Evolutionary conservation across 1,140 invertebrate species (phyloP), one percentile per base, ranked within the genome.

Genomic region (Dreissena polymorpha): DNA sequence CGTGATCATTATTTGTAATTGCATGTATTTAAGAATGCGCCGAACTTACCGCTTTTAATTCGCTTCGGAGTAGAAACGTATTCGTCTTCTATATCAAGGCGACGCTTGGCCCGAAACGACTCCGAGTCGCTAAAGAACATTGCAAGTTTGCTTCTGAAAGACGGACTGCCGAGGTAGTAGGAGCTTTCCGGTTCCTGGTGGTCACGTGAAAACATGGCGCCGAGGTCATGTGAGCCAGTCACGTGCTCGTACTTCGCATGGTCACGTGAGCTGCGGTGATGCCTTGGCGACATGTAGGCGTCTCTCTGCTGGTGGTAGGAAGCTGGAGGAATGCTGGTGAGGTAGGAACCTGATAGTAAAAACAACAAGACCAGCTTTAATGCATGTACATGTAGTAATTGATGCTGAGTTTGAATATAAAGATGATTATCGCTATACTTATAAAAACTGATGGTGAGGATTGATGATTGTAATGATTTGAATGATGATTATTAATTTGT

Each of bases 41-140:
- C 39, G 39, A 50, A 70, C 57, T 64, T 80, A 80, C 78, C 78
- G 25, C 0, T 63, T 72, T 80, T 70, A 25, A 80, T 64, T 49
- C 78, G 51, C 57, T 80, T 80, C 18, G 78, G 78, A n/a, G 78
- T 71, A 3, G 78, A 72, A 12, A 64, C 39, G 29, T 80, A 80
- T 25, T 80, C 78, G 6, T 70, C 51, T 39, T 80, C 78, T 50
- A 80, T 57, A 29, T 80, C 78, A 5, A 80, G 23, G 14, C 78
- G 78, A 51, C 78, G 68, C 60, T 80, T 80, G 21, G 78, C 78
- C 51, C 67, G 70, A 21, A 72, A 70, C 12, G 27, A 29, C 29
- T 80, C 78, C n/a, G 55, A 68, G 14, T 72, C 78, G 27, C 63
- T 63, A 7, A 27, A 70, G 10, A 65, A 29, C 3, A 3, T 27